Conservation (phyloP, 1,140 invertebrate genomes). For the Dryas iulia region DNA sequence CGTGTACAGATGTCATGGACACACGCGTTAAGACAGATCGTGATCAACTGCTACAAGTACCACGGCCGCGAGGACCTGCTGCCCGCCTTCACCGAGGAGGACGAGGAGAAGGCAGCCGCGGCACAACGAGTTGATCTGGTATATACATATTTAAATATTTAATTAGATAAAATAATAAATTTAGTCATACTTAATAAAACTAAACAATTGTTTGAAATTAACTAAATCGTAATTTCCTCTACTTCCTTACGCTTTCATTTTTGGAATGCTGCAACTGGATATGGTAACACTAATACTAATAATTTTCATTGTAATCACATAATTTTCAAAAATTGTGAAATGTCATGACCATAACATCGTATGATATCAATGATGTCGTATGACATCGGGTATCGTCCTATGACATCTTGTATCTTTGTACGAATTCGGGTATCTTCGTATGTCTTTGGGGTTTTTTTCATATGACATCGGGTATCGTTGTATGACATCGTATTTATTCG, state of each 20-base stretch:
- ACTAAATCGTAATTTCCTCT: conserved; percentile 8
- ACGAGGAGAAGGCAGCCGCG: conserved; percentile 86
- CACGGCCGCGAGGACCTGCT: conserved; percentile 97
- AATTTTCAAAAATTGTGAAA: too few relatives aligned
- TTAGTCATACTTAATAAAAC: too few relatives aligned
- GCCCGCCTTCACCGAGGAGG: conserved; percentile 96
- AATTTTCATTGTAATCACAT: neutral
- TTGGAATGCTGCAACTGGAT: conserved; percentile 57
- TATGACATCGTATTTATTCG: neutral
- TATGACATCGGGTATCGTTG: too few relatives aligned
- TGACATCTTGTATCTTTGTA: neutral
- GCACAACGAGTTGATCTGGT: neutral
- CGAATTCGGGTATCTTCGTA: neutral
- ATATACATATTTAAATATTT: too few relatives aligned
- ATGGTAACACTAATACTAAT: conserved; percentile 42
- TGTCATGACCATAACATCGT: neutral
- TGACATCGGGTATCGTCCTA: neutral
- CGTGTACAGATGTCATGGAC: conserved; percentile 97
- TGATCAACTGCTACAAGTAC: conserved; percentile 99
- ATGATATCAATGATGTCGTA: neutral
- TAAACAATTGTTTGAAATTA: neutral
- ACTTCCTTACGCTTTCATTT: conserved; percentile 28
- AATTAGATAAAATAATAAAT: too few relatives aligned
- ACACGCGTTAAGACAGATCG: conserved; percentile 97
- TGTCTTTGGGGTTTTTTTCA: too few relatives aligned